A percentile compares a stretch with the other conserved stretches of the same genome.
These are phyloP conservation scores for Kryptopterus vitreolus DNA, from an alignment of 2,797 vertebrate species.

Conservation along the genomic window DNA sequence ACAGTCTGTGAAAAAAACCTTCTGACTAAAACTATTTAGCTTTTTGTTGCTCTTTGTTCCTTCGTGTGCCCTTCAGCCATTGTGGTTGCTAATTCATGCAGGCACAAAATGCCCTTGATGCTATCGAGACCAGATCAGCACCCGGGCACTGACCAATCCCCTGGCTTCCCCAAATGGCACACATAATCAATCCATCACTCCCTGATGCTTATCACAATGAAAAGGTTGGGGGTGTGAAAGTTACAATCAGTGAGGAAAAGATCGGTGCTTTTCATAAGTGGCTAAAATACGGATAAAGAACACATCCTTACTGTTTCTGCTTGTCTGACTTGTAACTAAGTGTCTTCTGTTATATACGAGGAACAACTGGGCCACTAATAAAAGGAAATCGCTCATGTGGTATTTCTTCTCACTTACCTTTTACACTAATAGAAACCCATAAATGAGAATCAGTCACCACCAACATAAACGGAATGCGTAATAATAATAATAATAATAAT, in stretches of 20 bases:
- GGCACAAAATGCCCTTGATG: conserved; percentile 74
- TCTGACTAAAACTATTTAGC: background rate
- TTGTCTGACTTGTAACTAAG: conserved; percentile 78
- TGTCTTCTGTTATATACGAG: conserved; percentile 80
- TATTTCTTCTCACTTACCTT: conserved; percentile 96
- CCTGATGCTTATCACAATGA: conserved; percentile 78
- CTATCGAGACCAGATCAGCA: conserved; percentile 78
- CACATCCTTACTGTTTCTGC: conserved; percentile 61
- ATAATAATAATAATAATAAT: too few species aligned
- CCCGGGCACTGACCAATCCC: conserved; percentile 74
- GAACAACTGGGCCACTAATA: conserved; percentile 82
- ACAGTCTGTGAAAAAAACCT: too few species aligned
- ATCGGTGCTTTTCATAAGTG: conserved; percentile 26
- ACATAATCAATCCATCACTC: conserved; percentile 81
- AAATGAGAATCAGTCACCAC: conserved; percentile 85
- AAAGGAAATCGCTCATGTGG: conserved; percentile 90
- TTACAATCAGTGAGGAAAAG: conserved; percentile 44
- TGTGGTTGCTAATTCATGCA: conserved; percentile 60
- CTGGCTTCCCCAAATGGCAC: conserved; percentile 73
- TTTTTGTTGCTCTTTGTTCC: conserved; percentile 47
- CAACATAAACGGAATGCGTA: conserved; percentile 85
- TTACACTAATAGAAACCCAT: conserved; percentile 95
- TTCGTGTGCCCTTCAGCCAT: conserved; percentile 61
- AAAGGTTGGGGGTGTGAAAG: conserved; percentile 51
- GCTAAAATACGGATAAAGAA: conserved; percentile 63